A percentile compares a stretch with the other conserved stretches of the same genome.
Evolutionary conservation across 2,113 vertebrate species (phyloP).

Genomic region (Petrocephalus zakoni): DNA sequence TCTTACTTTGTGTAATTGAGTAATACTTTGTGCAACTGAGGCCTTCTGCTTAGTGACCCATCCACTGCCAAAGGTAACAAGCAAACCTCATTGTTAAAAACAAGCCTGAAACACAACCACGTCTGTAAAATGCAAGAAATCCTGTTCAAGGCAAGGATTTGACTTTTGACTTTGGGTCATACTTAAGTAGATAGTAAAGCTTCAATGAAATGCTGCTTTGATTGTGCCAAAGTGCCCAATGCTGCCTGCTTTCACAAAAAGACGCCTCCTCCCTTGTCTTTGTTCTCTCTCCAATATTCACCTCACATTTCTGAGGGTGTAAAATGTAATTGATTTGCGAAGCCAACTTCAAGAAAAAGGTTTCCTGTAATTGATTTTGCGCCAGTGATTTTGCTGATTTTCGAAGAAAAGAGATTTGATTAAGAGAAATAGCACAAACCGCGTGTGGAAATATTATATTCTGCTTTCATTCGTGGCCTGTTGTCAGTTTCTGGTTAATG

Average conservation of each 20-base stretch:
- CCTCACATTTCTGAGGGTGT: background rate
- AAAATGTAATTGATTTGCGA: background rate
- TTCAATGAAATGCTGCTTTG: background rate
- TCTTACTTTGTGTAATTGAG: background rate
- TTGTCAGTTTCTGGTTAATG: background rate
- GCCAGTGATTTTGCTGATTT: constrained; percentile 1
- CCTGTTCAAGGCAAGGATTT: background rate
- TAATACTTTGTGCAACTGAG: background rate
- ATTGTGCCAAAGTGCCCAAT: background rate
- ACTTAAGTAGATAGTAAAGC: background rate
- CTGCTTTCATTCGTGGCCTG: background rate
- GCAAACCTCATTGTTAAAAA: background rate
- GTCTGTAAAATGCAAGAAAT: background rate
- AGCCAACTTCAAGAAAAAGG: constrained; percentile 8
- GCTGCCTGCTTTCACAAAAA: background rate
- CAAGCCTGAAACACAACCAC: background rate
- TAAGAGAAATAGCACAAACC: background rate
- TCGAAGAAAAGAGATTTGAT: background rate
- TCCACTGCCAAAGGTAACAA: background rate
- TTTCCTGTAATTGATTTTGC: constrained; percentile 10
- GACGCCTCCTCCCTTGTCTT: background rate
- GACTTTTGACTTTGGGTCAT: background rate
- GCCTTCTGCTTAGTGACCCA: background rate
- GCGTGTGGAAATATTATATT: background rate
- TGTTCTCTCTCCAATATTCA: background rate